Conservation (phyloP, 2,797 vertebrate species). For the Rhynchonycteris naso region DNA sequence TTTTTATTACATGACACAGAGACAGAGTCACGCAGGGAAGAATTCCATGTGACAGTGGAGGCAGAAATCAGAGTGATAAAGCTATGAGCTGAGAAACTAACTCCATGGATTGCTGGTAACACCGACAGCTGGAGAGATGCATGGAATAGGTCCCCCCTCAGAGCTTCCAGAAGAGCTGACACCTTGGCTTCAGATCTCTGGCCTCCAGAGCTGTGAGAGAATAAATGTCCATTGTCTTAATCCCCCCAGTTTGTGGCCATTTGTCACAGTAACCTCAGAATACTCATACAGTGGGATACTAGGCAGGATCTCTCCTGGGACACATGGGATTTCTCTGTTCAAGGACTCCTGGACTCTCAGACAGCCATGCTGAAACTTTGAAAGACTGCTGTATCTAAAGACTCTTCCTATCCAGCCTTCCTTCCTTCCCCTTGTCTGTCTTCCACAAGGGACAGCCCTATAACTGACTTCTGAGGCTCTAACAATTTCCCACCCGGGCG, state of each 20-base stretch:
- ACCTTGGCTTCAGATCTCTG: background rate
- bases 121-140: background rate
- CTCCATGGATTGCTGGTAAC: rapidly evolving
- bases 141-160: background rate
- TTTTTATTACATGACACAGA: background rate
- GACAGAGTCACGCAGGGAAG: background rate
- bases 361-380: background rate
- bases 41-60: background rate
- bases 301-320: background rate
- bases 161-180: background rate
- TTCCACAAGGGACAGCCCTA: background rate
- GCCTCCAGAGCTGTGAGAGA: background rate
- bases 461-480: rapidly evolving
- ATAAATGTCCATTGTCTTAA: background rate
- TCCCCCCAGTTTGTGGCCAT: background rate
- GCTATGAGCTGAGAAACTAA: rapidly evolving
- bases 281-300: background rate
- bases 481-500: background rate
- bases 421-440: background rate
- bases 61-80: background rate
- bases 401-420: background rate
- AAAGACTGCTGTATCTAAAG: background rate
- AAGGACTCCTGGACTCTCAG: background rate
- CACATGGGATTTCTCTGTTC: background rate
- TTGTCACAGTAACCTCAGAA: background rate